These are phyloP conservation scores for Myotis vivesi DNA, from an alignment of 2,797 vertebrate species.

Conservation along the genomic window DNA sequence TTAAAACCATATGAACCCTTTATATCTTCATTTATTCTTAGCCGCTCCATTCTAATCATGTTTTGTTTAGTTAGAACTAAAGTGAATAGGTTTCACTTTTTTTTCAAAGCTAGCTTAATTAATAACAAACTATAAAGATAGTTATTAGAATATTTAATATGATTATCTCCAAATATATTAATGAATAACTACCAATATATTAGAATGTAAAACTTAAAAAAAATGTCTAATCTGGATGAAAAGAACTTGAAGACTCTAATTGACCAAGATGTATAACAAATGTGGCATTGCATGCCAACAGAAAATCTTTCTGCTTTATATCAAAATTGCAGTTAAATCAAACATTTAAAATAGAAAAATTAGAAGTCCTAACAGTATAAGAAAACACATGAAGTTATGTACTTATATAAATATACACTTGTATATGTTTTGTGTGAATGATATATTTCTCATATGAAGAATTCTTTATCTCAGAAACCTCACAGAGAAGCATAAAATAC, in stretches of 20 bases:
- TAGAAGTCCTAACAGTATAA: background rate
- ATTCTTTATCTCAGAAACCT: background rate
- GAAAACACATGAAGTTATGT: background rate
- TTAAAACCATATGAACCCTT: background rate
- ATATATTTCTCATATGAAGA: background rate
- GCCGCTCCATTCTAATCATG: background rate
- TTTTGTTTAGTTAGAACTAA: conserved; percentile 23
- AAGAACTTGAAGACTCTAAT: background rate
- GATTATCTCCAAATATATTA: background rate
- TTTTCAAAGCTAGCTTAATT: background rate
- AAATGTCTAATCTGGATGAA: background rate
- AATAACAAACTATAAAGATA: background rate
- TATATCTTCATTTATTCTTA: background rate
- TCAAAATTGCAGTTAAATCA: background rate
- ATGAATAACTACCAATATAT: background rate
- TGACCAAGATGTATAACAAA: background rate
- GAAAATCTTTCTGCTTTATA: background rate
- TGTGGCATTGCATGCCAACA: background rate
- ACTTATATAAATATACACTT: background rate
- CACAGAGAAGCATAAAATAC: background rate
- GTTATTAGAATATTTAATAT: background rate
- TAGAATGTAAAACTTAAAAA: background rate
- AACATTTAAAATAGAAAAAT: background rate
- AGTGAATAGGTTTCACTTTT: background rate
- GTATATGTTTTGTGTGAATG: background rate